Evolutionary conservation across 2,797 vertebrate species (phyloP), one percentile per base, ranked within the genome.

Genomic region (Cynodonichthys magdalenae): DNA sequence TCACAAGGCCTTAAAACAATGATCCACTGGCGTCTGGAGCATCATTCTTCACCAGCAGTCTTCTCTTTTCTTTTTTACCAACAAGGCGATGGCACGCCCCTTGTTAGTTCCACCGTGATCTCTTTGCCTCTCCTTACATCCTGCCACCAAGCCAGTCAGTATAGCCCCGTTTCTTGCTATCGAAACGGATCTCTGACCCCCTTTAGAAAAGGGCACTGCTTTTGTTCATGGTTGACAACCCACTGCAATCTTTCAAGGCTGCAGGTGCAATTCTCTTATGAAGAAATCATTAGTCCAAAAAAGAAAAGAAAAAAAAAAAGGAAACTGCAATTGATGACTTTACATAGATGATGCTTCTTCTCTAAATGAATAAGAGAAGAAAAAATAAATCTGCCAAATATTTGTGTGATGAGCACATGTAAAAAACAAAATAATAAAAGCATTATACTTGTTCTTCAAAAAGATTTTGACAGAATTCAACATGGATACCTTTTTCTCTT

Each of bases 81-180:
- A 80, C 81, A 71, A 76, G 68, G n/a, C 65, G 6, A 24, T 67
- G 77, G 41, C 80, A 90, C 88, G 55, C 91, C 91, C 81, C 85
- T 81, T 79, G 83, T 92, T 93, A 92, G 91, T 92, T 93, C 90
- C 90, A 87, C 84, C 60, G 75, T 54, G 57, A 74, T 74, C 73
- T 61, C 41, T 67, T 71, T 63, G 53, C 75, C 45, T 78, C 54
- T 75, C 56, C 63, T 62, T 54, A 56, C 75, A 68, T 77, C 71
- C 36, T 66, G 71, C 68, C 68, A 75, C 79, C 79, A 75, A 60
- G 59, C 42, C 69, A 50, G 63, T 54, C 73, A 66, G 56, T 56
- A 41, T 53, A 70, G 72, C 68, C 57, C 61, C 31, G 17, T 63
- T 66, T 59, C 65, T 62, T 63, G 60, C 72, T 79, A 80, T 82